Evolutionary conservation across 2,113 vertebrate species (phyloP), one percentile per base, ranked within the genome.

Genomic region (Alouatta palliata): DNA sequence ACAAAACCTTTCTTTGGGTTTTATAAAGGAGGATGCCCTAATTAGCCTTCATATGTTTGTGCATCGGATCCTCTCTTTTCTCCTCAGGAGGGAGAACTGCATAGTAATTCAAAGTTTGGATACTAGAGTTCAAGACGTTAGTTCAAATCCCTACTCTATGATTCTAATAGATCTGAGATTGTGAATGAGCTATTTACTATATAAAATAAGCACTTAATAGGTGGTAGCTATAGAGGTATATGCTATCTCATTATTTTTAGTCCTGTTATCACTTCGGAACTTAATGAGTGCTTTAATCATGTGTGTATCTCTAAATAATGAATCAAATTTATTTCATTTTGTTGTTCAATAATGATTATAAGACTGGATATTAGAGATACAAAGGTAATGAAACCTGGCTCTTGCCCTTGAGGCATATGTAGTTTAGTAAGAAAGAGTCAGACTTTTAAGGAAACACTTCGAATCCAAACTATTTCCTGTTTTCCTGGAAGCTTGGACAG

Each of bases 261-360:
- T 43, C 35, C 9, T 90, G 12, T 40, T 56, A 23, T 49, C 58
- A 32, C 23, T 82, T 66, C 87, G 79, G 40, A 88, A 66, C 8
- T 81, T 73, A 83, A 61, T 68, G 32, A 91, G 1, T 27, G 89
- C n/a, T 35, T 87, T 93, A 64, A 87, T 85, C 54, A 93, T 16
- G 66, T 61, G 4, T 1, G 12, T 77, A 32, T 79, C 56, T 89
- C 10, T 90, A 84, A 71, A 40, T 56, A 84, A 73, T 95, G n/a
- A 90, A 76, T 82, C 89, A 91, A 49, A 56, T 56, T 10, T 37
- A 64, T 21, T 96, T 92, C 58, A 66, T 84, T 96, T 95, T 73
- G 30, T 94, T 49, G 52, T 70, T 82, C n/a, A 93, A 5, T 84
- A 84, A 68, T 58, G 54, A 70, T 4, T 54, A 81, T 47, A n/a